Base-by-base conservation (phyloP, 2,888 invertebrate species). In the Ernsta delagoae region DNA sequence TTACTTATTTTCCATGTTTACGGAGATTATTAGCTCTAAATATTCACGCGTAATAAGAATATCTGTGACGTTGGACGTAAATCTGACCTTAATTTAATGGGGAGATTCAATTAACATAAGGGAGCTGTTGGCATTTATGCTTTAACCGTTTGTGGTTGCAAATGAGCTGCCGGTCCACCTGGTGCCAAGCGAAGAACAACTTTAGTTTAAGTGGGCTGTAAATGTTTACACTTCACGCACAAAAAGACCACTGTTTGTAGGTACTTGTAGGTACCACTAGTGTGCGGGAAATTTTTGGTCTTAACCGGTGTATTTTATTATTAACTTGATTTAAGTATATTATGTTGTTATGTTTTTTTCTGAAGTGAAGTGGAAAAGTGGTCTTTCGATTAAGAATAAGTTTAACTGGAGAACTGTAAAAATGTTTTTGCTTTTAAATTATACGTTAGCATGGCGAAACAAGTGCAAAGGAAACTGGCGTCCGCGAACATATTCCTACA, bases 401-500 rank as follows among this genome's bases (percentile, higher is more conserved):
- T 24, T 12, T 53, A 24, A 16, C 12, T 31, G 31, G 24, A 0
- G 53, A 24, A 24, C 4, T 11, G 16, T 31, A 54, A 9, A 9
- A 4, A 70, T 75, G 73, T 16, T 16, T 57, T 16, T 41, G 41
- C 9, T 41, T 9, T 7, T 39, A 36, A 48, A 31, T 45, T 57
- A 45, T 60, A 39, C 43, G 43, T 59, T 54, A 60, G 41, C 60
- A 31, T 12, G 31, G n/a, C 43, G 11, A 56, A 53, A 54, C 43
- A 54, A 43, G 60, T 8, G 60, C 11, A 36, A 43, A 24, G 59
- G 48, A 48, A 41, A 31, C 9, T 34, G 41, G 41, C 57, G 34
- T 48, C 24, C 31, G 56, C 48, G 48, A 63, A 63, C 54, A 45
- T 57, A 59, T 56, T 48, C 56, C 62, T 48, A 56, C 72, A 85